These are phyloP conservation scores for Hyles vespertilio DNA, from an alignment of 1,140 invertebrate species.

Conservation along the genomic window DNA sequence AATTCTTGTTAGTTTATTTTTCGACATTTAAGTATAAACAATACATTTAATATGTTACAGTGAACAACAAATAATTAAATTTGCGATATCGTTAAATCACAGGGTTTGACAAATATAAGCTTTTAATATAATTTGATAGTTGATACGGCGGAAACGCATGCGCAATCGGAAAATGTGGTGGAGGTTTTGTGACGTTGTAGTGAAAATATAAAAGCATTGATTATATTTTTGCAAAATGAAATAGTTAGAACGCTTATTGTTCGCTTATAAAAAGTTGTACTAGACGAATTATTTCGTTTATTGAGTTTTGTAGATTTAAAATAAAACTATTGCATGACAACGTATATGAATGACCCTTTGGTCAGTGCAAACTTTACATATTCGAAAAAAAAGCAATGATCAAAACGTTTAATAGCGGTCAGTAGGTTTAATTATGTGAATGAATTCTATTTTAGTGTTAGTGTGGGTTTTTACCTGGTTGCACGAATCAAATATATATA, in stretches of 20 bases:
- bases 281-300: constrained; percentile 58
- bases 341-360: constrained; percentile 28
- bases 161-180: constrained; percentile 48
- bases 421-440: too few species aligned
- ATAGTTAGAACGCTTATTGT: constrained; percentile 60
- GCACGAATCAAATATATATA: neutral
- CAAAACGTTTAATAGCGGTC: constrained; percentile 6
- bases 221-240: constrained; percentile 39
- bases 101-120: too few species aligned
- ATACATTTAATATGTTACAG: too few species aligned
- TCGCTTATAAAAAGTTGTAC: constrained; percentile 54
- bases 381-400: constrained; percentile 16
- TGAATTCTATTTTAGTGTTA: too few species aligned
- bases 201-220: constrained; percentile 32
- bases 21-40: constrained; percentile 4
- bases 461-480: neutral
- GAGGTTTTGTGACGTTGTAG: constrained; percentile 49
- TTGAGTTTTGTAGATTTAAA: constrained; percentile 51
- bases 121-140: too few species aligned
- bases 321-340: constrained; percentile 51
- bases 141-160: constrained; percentile 48
- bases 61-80: too few species aligned
- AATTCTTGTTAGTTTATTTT: constrained; percentile 30
- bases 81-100: too few species aligned
- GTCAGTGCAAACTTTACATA: constrained; percentile 19